Evolutionary conservation across 2,113 vertebrate genomes (phyloP), one percentile per base, ranked within the genome.

Genomic region (Notechis scutatus): DNA sequence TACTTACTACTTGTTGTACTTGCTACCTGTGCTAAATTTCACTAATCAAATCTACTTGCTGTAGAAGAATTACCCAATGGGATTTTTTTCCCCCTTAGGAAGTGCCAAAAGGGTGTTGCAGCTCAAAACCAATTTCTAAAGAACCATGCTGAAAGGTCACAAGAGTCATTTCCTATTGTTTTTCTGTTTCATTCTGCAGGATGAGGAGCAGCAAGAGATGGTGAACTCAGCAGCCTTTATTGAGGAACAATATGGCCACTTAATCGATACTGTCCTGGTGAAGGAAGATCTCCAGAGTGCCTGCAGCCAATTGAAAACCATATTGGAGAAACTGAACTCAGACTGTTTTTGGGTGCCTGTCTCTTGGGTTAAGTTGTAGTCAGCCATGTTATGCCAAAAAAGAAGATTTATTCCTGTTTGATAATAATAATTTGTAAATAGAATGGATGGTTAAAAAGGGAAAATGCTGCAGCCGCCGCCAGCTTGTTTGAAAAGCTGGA

Each of bases 301-400:
- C 5, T 98, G 96, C 91, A 96, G 95, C 59, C 98, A 99, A 95
- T 97, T 99, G 90, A 98, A 97, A 96, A 95, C 45, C 4, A 94
- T 98, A 42, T 92, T 99, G 87, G 98, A 99, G 93, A 97, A 97
- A 93, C 96, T 99, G 64, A 98, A 96, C 94, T 97, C 92, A 92
- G 98, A 99, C 94, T 95, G 97, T 0, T 98, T 98, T 94, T 99
- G 99, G 99, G 98, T 99, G 88, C 99, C 99, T 55, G 94, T 98
- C 87, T 97, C 61, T 95, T 99, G 99, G 99, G 97, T 99, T 85
- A 98, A 98, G 94, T 97, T 97, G 95, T 99, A 97, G 94, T 93
- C 92, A 57, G 50, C 56, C 87, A 12, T 1, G 0, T 3, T n/a
- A 45, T 85, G 42, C 92, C 91, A 56, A 59, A 94, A 69, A 54